Evolutionary conservation across 2,797 vertebrate species (phyloP).

Genomic region (Petrocephalus schoutedeni): DNA sequence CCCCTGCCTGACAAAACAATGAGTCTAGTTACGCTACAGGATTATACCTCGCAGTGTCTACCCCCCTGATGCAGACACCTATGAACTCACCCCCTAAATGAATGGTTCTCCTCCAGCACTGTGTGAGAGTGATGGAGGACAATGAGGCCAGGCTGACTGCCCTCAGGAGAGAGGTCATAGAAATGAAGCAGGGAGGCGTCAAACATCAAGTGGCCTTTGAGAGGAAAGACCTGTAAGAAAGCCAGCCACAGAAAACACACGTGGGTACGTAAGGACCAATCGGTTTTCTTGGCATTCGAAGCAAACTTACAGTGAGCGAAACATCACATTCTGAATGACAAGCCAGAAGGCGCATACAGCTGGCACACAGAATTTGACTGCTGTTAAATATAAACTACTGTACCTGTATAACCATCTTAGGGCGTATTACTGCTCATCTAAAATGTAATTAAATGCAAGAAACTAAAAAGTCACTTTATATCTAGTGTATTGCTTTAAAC

Average conservation of each 20-base stretch:
- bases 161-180: neutral
- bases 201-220: neutral
- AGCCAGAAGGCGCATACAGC: neutral
- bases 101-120: constrained; percentile 1
- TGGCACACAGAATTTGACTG: no score
- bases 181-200: neutral
- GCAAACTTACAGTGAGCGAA: neutral
- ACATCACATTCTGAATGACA: neutral
- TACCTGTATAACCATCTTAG: neutral
- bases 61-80: neutral
- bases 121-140: neutral
- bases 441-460: neutral
- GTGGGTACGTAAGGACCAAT: neutral
- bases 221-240: neutral
- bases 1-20: neutral
- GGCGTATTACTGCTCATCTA: neutral
- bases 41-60: neutral
- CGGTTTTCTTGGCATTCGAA: neutral
- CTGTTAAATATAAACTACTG: neutral
- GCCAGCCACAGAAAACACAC: neutral
- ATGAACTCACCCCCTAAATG: neutral
- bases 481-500: neutral
- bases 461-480: neutral
- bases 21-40: neutral
- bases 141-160: constrained; percentile 13